Base-by-base conservation (phyloP, 1,140 invertebrate genomes). In the Drosophila willistoni region DNA sequence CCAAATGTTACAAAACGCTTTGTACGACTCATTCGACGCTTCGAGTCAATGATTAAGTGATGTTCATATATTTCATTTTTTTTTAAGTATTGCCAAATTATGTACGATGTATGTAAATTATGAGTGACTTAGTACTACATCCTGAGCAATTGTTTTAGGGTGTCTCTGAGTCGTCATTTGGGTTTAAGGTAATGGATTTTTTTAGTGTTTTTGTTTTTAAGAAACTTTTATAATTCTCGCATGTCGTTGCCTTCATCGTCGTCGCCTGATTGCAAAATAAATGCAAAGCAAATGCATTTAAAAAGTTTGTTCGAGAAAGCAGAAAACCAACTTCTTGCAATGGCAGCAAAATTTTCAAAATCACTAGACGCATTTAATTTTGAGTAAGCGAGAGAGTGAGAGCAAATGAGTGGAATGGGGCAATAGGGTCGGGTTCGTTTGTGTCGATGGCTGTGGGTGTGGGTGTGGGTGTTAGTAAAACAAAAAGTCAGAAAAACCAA, bases 201-300 rank as follows among this genome's bases (percentile, higher is more conserved):
- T 39, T 22, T 51, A 51, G 17, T 51, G 7, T 72, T 80, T 76
- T 81, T 80, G 77, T 80, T 75, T 64, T 79, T 77, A 25, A 60
- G 56, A 81, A 82, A 82, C 79, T 82, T 82, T 81, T 81, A 77
- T 81, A 81, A 81, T 81, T 82, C 71, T 79, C 79, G 68, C 72
- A 68, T 75, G 78, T 77, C 61, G 55, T 64, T 57, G 62, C 62
- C 29, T 33, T 47, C 42, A 51, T 34, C 66, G 13, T 10, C 55
- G 61, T 68, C 44, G 70, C 64, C 65, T 78, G 79, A 82, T 82
- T 81, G 79, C 66, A 78, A 81, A 82, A 82, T 82, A 82, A 82
- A 79, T 79, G 77, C 77, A 70, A 65, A 79, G 71, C 71, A 79
- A 79, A 79, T 82, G 79, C 74, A 82, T 82, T 82, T 79, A 82